phyloP scores from a whole-genome alignment of 2,113 vertebrate genomes.

The Thalassoma bifasciatum region DNA sequence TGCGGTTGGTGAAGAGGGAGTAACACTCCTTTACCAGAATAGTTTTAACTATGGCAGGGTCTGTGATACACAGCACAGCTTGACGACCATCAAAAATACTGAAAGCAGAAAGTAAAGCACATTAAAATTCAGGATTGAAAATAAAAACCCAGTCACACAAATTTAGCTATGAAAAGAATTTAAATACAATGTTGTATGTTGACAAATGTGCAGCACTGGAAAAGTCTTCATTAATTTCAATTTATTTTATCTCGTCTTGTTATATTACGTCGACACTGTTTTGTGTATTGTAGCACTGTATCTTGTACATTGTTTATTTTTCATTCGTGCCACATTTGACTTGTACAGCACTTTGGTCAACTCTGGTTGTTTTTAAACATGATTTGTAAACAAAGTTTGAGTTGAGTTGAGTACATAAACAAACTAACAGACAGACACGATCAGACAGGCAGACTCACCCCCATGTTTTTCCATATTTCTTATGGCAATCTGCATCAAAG shows the following conservation, averaged over 20 bases:
- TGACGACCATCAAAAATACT: conserved; percentile 81
- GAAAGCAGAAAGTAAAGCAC: background rate
- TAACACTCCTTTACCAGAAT: conserved; percentile 83
- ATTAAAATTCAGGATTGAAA: background rate
- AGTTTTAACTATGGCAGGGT: conserved; percentile 74
- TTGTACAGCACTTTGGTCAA: too few species aligned
- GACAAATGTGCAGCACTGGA: background rate
- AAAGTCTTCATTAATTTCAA: too few species aligned
- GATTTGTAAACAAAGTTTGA: too few species aligned
- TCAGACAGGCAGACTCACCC: conserved; percentile 75
- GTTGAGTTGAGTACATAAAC: too few species aligned
- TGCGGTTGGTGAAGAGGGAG: conserved; percentile 74
- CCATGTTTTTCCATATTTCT: conserved; percentile 85
- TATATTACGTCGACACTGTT: too few species aligned
- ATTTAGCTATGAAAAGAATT: background rate
- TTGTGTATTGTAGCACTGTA: too few species aligned
- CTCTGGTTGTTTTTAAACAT: too few species aligned
- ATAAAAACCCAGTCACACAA: too few species aligned
- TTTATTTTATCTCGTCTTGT: too few species aligned
- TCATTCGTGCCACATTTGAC: too few species aligned
- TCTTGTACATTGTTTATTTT: too few species aligned
- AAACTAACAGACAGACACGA: background rate
- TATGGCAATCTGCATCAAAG: conserved; percentile 79
- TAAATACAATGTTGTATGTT: background rate
- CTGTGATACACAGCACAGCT: conserved; percentile 75